Conservation (phyloP, 2,797 vertebrate genomes). For the Sitta carolinensis region DNA sequence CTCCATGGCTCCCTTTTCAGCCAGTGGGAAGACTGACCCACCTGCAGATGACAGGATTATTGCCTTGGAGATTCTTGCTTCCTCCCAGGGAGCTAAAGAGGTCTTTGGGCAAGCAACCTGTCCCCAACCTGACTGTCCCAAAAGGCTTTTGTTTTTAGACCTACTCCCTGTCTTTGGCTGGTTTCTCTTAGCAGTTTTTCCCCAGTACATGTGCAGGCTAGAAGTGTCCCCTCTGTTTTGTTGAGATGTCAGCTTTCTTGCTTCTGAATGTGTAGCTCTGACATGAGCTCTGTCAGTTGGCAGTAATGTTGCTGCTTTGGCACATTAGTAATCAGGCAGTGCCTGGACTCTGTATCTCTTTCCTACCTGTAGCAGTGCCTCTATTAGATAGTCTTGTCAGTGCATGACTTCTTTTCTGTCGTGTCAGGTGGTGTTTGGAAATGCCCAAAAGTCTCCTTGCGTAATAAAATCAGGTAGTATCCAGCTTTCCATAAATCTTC, state of each 20-base stretch:
- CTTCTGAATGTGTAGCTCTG: background rate
- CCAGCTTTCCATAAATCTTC: background rate
- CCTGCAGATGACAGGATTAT: background rate
- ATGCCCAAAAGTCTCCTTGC: background rate
- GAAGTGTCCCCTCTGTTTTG: background rate
- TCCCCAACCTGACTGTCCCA: background rate
- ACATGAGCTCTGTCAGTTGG: background rate
- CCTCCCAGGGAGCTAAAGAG: background rate
- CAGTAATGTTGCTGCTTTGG: background rate
- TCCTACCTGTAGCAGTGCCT: background rate
- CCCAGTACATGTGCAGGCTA: background rate
- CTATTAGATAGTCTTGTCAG: background rate
- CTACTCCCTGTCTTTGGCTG: background rate
- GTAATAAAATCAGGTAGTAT: background rate
- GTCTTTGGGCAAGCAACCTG: background rate
- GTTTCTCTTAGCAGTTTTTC: background rate
- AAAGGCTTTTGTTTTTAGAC: background rate
- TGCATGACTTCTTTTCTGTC: background rate
- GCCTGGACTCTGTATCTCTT: background rate
- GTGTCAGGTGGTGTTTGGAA: background rate
- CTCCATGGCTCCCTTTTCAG: background rate
- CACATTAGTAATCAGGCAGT: background rate
- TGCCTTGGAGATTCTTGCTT: background rate
- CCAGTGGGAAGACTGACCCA: background rate
- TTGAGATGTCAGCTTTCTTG: background rate